phyloP scores from a whole-genome alignment of 1,140 invertebrate genomes.

The Nilaparvata lugens region DNA sequence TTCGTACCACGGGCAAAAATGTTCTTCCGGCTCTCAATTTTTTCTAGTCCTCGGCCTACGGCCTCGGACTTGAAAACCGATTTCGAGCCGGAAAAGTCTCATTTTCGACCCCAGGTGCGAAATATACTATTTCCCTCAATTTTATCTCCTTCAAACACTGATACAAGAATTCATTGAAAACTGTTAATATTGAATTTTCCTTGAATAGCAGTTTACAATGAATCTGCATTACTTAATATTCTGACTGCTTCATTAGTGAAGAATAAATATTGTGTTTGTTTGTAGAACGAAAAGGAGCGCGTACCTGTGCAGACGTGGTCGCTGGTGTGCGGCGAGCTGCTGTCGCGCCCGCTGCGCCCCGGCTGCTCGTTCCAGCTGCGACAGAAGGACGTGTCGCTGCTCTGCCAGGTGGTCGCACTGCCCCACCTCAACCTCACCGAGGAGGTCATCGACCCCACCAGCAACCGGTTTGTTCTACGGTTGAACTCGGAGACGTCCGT shows the following conservation, averaged over 20 bases:
- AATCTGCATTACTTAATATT: no score
- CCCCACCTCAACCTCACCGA: conserved; percentile 92
- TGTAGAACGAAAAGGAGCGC: conserved; percentile 64
- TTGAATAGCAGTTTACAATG: no score
- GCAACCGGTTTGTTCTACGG: conserved; percentile 88
- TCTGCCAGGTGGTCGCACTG: conserved; percentile 74
- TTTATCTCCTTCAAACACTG: no score
- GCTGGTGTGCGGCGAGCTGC: conserved; percentile 79
- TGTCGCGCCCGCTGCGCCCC: conserved; percentile 72
- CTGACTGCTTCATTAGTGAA: neutral
- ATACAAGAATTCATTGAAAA: no score
- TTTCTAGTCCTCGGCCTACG: no score
- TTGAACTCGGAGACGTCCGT: conserved; percentile 96
- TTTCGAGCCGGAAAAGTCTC: no score
- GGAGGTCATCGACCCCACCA: conserved; percentile 91
- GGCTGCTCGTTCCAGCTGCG: conserved; percentile 82
- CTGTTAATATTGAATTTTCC: no score
- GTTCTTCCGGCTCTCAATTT: no score
- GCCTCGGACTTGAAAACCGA: no score
- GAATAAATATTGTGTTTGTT: conserved; percentile 17
- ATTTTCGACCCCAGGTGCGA: no score
- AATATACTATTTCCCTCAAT: no score
- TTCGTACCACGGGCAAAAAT: no score
- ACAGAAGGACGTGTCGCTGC: conserved; percentile 85
- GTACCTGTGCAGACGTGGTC: conserved; percentile 81